Conservation (phyloP, 2,888 invertebrate species). For the Melieria omissa region DNA sequence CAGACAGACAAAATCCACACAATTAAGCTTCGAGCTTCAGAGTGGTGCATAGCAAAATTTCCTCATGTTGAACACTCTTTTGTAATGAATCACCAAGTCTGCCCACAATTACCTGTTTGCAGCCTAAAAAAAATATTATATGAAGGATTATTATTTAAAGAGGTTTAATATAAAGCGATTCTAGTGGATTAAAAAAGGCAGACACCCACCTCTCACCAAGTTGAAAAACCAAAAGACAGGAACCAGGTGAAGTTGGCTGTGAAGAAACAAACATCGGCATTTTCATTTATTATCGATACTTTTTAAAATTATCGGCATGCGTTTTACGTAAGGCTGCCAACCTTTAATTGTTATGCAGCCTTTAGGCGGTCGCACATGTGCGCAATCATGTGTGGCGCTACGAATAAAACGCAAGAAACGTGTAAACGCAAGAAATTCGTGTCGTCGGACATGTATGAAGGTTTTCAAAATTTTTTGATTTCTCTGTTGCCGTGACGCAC, state of each 20-base stretch:
- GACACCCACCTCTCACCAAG: conserved; percentile 50
- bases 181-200: not conserved
- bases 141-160: conserved; percentile 21
- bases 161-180: not conserved
- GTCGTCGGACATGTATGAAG: no score
- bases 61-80: conserved; percentile 50
- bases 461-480: no score
- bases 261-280: not conserved
- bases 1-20: conserved; percentile 49
- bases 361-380: no score
- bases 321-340: no score
- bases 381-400: no score
- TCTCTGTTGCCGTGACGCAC: no score
- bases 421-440: no score
- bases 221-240: conserved; percentile 51
- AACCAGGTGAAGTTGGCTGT: conserved; percentile 42
- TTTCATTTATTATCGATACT: no score
- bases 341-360: no score
- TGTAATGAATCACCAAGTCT: conserved; percentile 25
- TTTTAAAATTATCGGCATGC: no score
- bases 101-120: conserved; percentile 4
- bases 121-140: conserved; percentile 22
- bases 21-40: conserved; percentile 46
- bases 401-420: no score
- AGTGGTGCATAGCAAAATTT: conserved; percentile 59